Percentiles rank a stretch among this genome's conserved stretches.
Conservation (phyloP, 2,797 vertebrate species). For the Aphelocoma californica region DNA sequence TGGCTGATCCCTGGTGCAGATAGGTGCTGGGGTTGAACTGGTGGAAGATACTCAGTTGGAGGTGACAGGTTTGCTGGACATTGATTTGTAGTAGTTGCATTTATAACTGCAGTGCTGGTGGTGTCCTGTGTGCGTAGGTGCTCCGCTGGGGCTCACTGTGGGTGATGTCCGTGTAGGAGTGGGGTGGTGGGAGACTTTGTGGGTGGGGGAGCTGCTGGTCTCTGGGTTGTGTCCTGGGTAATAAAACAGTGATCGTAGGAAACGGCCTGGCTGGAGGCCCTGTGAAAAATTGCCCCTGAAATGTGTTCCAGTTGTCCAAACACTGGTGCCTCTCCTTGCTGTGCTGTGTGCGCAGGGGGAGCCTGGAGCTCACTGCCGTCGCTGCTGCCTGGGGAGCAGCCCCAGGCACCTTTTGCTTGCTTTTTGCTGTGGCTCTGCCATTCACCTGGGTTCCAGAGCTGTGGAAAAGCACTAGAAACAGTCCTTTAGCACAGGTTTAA, state of each 20-base stretch:
- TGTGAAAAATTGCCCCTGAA: conserved; percentile 68
- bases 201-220: conserved; percentile 18
- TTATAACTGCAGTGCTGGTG: neutral
- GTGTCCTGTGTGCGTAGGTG: neutral
- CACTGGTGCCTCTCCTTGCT: conserved; percentile 65
- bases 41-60: neutral
- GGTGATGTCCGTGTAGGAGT: neutral
- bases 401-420: neutral
- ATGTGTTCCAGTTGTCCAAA: conserved; percentile 88
- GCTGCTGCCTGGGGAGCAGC: neutral
- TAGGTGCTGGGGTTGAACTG: neutral
- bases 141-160: accelerated
- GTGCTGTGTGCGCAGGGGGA: neutral
- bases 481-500: neutral
- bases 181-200: neutral
- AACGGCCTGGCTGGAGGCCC: conserved; percentile 64
- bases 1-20: neutral
- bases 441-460: neutral
- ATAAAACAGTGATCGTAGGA: conserved; percentile 53
- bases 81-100: accelerated
- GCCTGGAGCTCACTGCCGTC: neutral
- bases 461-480: neutral
- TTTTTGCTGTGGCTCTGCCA: neutral
- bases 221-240: conserved; percentile 51
- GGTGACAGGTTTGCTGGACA: neutral